phyloP scores from a whole-genome alignment of 2,888 invertebrate genomes.

The Parnassius smintheus region DNA sequence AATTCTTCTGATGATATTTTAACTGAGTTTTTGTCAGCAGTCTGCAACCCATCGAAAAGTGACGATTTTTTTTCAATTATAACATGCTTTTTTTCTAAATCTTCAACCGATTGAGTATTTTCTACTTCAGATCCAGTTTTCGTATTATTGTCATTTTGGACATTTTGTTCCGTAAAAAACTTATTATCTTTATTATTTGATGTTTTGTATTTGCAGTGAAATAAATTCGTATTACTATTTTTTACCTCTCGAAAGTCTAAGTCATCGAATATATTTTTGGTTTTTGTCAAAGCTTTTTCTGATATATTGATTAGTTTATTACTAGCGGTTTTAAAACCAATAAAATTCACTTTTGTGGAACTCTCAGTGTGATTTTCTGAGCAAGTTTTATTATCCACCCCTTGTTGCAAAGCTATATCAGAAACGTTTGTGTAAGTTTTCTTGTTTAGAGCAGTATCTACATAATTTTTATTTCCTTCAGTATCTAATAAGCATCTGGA shows the following conservation, averaged over 20 bases:
- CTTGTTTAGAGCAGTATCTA: not conserved
- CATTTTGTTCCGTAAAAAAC: no score
- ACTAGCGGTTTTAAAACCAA: conserved; percentile 59
- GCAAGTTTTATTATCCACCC: not conserved
- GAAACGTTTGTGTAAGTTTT: not conserved
- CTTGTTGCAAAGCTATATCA: not conserved
- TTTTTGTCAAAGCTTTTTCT: conserved; percentile 42
- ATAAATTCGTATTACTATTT: no score
- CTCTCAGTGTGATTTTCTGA: not conserved
- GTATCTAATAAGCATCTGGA: conserved; percentile 1
- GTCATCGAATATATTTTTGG: conserved; percentile 43
- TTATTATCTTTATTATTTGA: no score
- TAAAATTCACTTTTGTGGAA: conserved; percentile 20
- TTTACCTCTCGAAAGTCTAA: not conserved
- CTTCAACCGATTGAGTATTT: no score
- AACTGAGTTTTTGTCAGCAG: conserved; percentile 46
- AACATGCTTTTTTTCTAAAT: no score
- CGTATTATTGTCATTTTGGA: no score
- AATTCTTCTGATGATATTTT: conserved; percentile 40
- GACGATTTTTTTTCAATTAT: no score
- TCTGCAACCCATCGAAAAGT: conserved; percentile 32
- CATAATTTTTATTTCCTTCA: not conserved
- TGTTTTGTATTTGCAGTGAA: no score
- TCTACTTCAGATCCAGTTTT: no score
- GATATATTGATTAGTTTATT: conserved; percentile 57